Percentiles rank a stretch among this genome's conserved stretches.
phyloP scores from a whole-genome alignment of 2,113 vertebrate species.

The Illadopsis cleaveri region DNA sequence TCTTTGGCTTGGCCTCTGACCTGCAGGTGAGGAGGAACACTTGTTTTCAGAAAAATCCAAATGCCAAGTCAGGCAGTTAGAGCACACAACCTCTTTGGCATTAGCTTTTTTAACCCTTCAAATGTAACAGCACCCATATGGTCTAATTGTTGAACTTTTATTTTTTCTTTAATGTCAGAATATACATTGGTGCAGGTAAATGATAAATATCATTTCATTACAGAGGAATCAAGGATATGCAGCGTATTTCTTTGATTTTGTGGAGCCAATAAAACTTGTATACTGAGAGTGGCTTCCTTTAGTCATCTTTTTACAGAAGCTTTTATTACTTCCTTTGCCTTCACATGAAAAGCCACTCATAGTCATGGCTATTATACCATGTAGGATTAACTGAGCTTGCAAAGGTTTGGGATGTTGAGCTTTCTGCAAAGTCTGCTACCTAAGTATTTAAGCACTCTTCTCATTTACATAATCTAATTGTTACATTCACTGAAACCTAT shows the following conservation, averaged over 20 bases:
- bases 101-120: neutral
- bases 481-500: neutral
- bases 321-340: neutral
- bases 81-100: neutral
- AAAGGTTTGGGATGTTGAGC: neutral
- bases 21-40: neutral
- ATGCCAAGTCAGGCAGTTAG: neutral
- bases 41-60: neutral
- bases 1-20: neutral
- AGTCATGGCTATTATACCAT: neutral
- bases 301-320: neutral
- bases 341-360: neutral
- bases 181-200: neutral
- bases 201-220: neutral
- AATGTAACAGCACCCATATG: neutral
- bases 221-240: neutral
- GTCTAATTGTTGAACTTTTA: neutral
- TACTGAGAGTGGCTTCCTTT: neutral
- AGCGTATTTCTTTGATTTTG: neutral
- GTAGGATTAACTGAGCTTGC: conserved; percentile 1
- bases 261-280: neutral
- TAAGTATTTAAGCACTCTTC: neutral
- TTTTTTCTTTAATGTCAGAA: neutral
- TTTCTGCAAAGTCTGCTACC: neutral
- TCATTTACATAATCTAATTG: conserved; percentile 25